Conservation (phyloP, 2,113 vertebrate species). For the Gymnocephalus cernua region DNA sequence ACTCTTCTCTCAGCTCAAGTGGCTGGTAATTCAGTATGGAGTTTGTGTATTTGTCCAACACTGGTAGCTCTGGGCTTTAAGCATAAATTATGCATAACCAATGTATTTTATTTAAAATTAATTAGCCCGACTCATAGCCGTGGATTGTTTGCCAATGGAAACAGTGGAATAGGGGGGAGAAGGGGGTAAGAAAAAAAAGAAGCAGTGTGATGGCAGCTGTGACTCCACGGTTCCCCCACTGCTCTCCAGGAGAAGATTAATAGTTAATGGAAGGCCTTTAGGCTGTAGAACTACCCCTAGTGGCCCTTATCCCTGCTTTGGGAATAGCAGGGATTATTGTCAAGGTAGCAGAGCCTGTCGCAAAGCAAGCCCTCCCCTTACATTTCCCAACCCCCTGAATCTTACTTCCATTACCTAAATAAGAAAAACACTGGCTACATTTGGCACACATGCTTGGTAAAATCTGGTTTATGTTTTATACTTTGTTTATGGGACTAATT, state of each 20-base stretch:
- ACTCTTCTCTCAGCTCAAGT: constrained; percentile 70
- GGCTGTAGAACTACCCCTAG: constrained; percentile 80
- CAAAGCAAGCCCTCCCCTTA: constrained; percentile 56
- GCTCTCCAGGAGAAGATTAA: constrained; percentile 79
- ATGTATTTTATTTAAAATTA: constrained; percentile 85
- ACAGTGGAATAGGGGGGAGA: constrained; percentile 52
- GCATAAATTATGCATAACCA: constrained; percentile 85
- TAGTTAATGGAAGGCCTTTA: constrained; percentile 83
- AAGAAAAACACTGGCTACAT: constrained; percentile 46
- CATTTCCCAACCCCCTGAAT: constrained; percentile 56
- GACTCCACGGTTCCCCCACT: constrained; percentile 74
- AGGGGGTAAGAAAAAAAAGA: constrained; percentile 37
- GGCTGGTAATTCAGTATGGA: constrained; percentile 78
- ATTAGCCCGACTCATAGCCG: constrained; percentile 75
- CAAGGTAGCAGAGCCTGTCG: constrained; percentile 63
- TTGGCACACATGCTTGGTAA: constrained; percentile 38
- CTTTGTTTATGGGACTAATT: constrained; percentile 56
- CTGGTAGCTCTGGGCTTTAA: constrained; percentile 79
- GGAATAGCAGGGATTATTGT: constrained; percentile 77
- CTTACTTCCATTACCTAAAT: constrained; percentile 65
- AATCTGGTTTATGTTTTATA: constrained; percentile 54
- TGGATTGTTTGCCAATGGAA: constrained; percentile 79
- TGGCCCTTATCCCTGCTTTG: constrained; percentile 68
- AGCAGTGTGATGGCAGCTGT: constrained; percentile 73
- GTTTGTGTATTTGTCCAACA: constrained; percentile 85